A percentile compares a stretch with the other conserved stretches of the same genome.
phyloP scores from a whole-genome alignment of 2,888 invertebrate species.

The Sinelater perroti region DNA sequence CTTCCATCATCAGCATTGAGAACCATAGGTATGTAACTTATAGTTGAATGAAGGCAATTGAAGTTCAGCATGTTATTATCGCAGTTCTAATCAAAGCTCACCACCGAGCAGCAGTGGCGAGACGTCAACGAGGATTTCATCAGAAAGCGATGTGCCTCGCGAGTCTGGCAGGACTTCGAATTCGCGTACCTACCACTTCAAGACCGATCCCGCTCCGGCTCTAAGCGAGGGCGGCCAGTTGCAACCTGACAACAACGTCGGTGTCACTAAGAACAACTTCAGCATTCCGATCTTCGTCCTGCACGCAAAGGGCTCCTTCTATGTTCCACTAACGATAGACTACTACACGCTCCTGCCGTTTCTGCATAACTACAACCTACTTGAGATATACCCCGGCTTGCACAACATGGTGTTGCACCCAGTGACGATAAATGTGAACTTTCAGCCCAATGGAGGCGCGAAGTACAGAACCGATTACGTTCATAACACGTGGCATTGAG shows the following conservation, averaged over 20 bases:
- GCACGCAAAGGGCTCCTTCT: slow-evolving; percentile 88
- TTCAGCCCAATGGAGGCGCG: slow-evolving; percentile 55
- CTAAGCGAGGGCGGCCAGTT: slow-evolving; percentile 6
- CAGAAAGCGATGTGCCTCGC: slow-evolving; percentile 15
- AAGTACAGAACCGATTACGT: slow-evolving; percentile 25
- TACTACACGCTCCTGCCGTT: slow-evolving; percentile 76
- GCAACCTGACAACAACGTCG: slow-evolving; percentile 12
- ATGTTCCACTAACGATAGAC: slow-evolving; percentile 86
- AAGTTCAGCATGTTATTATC: slow-evolving; percentile 8
- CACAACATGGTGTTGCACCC: slow-evolving; percentile 78
- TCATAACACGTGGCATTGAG: slow-evolving; percentile 26
- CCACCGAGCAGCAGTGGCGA: slow-evolving; percentile 54
- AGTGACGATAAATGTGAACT: slow-evolving; percentile 90
- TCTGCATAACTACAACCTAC: slow-evolving; percentile 68
- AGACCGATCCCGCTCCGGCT: slow-evolving; percentile 14
- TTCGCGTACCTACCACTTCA: slow-evolving; percentile 15
- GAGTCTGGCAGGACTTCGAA: neutral
- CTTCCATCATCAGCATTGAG: slow-evolving; percentile 59
- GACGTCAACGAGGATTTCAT: slow-evolving; percentile 10
- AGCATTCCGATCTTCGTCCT: slow-evolving; percentile 89
- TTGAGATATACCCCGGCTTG: slow-evolving; percentile 65
- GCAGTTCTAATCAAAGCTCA: slow-evolving; percentile 56
- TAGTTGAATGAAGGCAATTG: neutral
- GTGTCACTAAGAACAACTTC: slow-evolving; percentile 54
- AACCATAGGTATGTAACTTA: slow-evolving; percentile 58